Percentiles rank a stretch among this genome's conserved stretches.
phyloP scores from a whole-genome alignment of 53 echinoderm and acorn worm species.

The Patiria pectinifera region DNA sequence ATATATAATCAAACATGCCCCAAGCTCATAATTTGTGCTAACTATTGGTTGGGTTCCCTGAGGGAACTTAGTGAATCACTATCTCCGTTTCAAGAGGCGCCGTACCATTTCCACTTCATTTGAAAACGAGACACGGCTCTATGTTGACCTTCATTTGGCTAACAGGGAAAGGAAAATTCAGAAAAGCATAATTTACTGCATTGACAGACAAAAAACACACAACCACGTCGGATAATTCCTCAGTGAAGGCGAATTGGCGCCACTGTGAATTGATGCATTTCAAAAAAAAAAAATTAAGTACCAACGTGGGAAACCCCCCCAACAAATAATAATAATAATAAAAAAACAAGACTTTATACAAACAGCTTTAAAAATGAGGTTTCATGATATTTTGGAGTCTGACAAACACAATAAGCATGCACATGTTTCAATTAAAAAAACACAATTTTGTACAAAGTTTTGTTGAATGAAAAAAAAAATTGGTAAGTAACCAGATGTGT shows the following conservation, averaged over 20 bases:
- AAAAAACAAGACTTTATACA: slow-evolving; percentile 27
- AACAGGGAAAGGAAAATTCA: no score
- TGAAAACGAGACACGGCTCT: no score
- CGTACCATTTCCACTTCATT: no score
- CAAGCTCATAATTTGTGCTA: no score
- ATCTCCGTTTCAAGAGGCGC: no score
- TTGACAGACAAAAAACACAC: not conserved
- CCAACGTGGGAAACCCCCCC: not conserved
- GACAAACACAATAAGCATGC: slow-evolving; percentile 53
- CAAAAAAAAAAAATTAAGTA: slow-evolving; percentile 30
- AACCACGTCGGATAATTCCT: not conserved
- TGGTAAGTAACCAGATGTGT: not conserved
- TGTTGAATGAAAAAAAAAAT: not conserved
- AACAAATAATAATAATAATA: not conserved
- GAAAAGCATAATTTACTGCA: no score
- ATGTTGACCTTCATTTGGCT: no score
- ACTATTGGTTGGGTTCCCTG: no score
- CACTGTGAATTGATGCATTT: not conserved
- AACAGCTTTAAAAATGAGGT: slow-evolving; percentile 36
- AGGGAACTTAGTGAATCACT: no score
- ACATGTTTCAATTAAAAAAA: slow-evolving; percentile 38
- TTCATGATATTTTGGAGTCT: not conserved
- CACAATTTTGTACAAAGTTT: slow-evolving; percentile 38
- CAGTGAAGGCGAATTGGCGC: not conserved
- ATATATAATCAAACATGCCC: no score